Base-by-base conservation (phyloP, 2,113 vertebrate species). In the Riparia riparia region DNA sequence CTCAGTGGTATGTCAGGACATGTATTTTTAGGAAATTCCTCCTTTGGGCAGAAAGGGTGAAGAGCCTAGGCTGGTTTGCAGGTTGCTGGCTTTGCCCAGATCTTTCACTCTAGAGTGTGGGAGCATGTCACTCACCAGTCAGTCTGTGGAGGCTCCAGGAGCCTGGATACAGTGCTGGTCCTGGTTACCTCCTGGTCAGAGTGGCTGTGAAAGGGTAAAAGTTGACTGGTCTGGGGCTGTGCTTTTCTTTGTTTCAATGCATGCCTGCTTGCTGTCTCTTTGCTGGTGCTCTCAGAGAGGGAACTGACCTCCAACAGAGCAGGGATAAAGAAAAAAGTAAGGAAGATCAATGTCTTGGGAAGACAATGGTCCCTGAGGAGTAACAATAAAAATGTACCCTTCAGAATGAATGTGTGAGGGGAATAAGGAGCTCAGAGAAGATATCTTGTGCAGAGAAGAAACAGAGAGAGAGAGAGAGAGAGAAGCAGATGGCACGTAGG, bases 11-110 rank as follows among this genome's bases (percentile, higher is more conserved):
- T 86, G 89, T 93, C 84, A 96, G 96, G 94, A 96, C 94, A 91
- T 95, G 82, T 94, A 96, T 96, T 95, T 94, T 95, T 94, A 97
- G 93, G 95, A 96, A 96, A 97, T 96, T 91, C 93, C 91, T 95
- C 91, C 90, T 96, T 91, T 94, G 93, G 93, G 82, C 78, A 96
- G 91, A 95, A 93, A 87, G 93, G 89, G 65, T 91, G 93, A 96
- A 94, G 82, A 63, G 47, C 82, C 84, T 81, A 84, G 80, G 69
- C 72, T 79, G 68, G 70, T 84, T 89, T 85, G 58, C 82, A 96
- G 82, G 71, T 74, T 92, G 71, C 85, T 88, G 58, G 54, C 90
- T 92, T 89, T 93, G 82, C 90, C 86, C 95, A 92, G 64, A 77
- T 84, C 85, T 79, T 76, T 76, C 47, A 25, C 54, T 17, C 42